A percentile compares a stretch with the other conserved stretches of the same genome.
Evolutionary conservation across 2,888 invertebrate genomes (phyloP).

Genomic region (Diaphora mendica): DNA sequence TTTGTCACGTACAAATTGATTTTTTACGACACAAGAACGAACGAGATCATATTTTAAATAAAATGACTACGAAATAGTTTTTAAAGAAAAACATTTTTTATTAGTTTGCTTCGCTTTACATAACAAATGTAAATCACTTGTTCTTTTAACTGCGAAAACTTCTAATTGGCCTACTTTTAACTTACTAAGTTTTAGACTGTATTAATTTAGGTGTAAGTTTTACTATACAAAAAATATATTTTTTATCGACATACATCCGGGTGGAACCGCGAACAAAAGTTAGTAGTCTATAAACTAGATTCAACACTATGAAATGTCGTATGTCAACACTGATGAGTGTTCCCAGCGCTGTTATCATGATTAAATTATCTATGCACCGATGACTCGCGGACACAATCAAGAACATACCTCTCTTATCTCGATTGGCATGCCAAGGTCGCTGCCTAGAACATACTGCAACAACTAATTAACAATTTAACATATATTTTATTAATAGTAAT

Average conservation of each 20-base stretch:
- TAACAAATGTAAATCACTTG: too few species aligned
- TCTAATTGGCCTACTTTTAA: too few species aligned
- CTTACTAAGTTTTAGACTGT: too few species aligned
- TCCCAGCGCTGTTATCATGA: conserved; percentile 61
- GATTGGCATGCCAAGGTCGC: conserved; percentile 64
- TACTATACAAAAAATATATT: too few species aligned
- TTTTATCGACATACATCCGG: background rate
- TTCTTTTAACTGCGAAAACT: too few species aligned
- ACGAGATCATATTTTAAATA: background rate
- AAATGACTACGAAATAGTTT: background rate
- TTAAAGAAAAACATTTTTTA: too few species aligned
- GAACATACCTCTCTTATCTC: conserved; percentile 68
- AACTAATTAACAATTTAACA: background rate
- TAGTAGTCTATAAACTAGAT: conserved; percentile 10
- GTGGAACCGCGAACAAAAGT: too few species aligned
- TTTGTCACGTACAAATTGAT: background rate
- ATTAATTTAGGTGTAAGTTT: too few species aligned
- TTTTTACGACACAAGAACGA: background rate
- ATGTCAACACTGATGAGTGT: conserved; percentile 53
- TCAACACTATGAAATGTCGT: conserved; percentile 35
- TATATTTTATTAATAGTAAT: background rate
- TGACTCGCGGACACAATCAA: conserved; percentile 56
- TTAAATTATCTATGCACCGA: conserved; percentile 73
- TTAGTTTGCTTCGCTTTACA: too few species aligned
- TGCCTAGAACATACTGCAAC: conserved; percentile 34